phyloP scores from a whole-genome alignment of 2,797 vertebrate genomes.

The Delichon dasypus region DNA sequence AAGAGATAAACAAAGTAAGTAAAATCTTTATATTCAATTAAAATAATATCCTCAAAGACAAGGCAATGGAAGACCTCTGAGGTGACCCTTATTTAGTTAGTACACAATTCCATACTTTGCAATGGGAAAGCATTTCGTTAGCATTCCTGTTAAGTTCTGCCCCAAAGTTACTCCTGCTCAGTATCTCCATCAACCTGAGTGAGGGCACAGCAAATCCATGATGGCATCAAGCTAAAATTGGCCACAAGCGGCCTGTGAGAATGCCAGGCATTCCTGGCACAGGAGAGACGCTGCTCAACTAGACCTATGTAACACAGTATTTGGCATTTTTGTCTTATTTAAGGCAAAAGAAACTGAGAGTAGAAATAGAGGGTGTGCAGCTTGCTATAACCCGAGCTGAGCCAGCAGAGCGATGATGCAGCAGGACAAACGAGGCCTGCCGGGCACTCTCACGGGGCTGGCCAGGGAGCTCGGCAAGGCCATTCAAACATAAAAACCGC shows the following conservation, averaged over 20 bases:
- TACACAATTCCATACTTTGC: neutral
- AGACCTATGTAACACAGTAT: rapidly evolving
- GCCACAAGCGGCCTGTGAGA: neutral
- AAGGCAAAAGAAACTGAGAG: rapidly evolving
- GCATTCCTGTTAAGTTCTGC: neutral
- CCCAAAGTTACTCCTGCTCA: neutral
- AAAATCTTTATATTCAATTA: neutral
- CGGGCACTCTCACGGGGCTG: neutral
- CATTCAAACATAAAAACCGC: rapidly evolving
- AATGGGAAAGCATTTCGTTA: neutral
- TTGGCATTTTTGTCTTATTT: neutral
- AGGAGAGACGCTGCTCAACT: neutral
- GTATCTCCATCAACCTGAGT: rapidly evolving
- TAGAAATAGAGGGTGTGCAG: rapidly evolving
- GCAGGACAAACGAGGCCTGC: neutral
- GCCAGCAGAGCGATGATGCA: neutral
- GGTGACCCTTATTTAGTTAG: neutral
- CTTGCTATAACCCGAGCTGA: rapidly evolving
- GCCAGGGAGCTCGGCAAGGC: neutral
- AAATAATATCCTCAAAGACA: neutral
- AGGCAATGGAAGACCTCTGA: neutral
- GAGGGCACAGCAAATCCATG: neutral
- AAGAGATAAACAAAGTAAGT: neutral
- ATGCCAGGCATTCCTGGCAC: neutral
- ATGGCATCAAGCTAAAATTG: rapidly evolving